A percentile compares a stretch with the other conserved stretches of the same genome.
Conservation (phyloP, 2,797 vertebrate species). For the Falco peregrinus region DNA sequence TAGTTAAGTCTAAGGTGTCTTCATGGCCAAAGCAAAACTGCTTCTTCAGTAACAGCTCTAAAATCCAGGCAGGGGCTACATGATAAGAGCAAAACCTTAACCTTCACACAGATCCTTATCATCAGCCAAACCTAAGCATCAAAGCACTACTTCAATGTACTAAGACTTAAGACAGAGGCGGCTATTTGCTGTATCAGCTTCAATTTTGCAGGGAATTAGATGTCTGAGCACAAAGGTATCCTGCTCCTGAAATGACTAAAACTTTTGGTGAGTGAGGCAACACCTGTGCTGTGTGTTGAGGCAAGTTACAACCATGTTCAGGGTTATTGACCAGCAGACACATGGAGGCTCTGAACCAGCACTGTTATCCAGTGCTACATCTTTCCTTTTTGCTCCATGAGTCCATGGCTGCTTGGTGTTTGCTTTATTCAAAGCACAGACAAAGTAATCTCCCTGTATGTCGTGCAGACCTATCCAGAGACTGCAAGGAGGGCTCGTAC, state of each 20-base stretch:
- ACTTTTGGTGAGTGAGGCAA: neutral
- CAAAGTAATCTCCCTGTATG: neutral
- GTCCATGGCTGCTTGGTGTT: rapidly evolving
- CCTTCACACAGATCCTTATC: neutral
- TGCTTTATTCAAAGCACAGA: neutral
- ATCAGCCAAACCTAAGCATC: neutral
- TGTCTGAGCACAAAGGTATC: rapidly evolving
- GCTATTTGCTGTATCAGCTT: neutral
- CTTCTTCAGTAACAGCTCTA: neutral
- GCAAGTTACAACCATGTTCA: neutral
- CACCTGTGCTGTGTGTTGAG: neutral
- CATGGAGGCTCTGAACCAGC: neutral
- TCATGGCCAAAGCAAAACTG: neutral
- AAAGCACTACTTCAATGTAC: neutral
- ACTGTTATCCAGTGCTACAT: neutral
- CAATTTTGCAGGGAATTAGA: neutral
- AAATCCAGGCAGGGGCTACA: neutral
- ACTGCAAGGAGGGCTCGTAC: neutral
- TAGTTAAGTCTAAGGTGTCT: rapidly evolving
- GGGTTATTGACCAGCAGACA: neutral
- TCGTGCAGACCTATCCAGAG: neutral
- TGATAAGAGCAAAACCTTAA: neutral
- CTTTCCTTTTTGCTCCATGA: neutral
- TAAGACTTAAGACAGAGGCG: neutral
- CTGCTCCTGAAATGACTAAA: neutral